Percentiles rank a stretch among this genome's conserved stretches.
phyloP scores from a whole-genome alignment of 37 sponge, comb jelly and placozoan species.

The Spongilla lacustris region DNA sequence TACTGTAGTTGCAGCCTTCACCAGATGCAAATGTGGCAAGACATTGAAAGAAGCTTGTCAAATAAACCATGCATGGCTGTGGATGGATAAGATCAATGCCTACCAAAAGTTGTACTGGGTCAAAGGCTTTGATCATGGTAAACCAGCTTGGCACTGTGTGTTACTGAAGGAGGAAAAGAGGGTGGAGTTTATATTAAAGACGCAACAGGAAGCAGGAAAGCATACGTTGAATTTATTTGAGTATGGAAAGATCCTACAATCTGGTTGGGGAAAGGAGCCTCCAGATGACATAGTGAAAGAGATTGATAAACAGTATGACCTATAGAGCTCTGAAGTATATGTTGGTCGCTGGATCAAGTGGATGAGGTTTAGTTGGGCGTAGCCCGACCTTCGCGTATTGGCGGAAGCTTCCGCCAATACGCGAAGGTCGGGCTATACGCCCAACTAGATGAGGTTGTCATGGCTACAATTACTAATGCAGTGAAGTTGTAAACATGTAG shows the following conservation, averaged over 20 bases:
- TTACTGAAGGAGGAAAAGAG: slow-evolving; percentile 51
- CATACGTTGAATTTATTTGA: slow-evolving; percentile 53
- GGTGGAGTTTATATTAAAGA: slow-evolving; percentile 28
- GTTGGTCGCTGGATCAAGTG: too few relatives aligned
- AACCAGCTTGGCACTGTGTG: slow-evolving; percentile 78
- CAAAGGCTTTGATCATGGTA: slow-evolving; percentile 45
- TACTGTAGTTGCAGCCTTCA: slow-evolving; percentile 15
- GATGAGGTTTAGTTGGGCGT: too few relatives aligned
- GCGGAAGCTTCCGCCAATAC: too few relatives aligned
- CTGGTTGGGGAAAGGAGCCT: slow-evolving; percentile 83
- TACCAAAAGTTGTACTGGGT: slow-evolving; percentile 12
- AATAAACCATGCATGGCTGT: background rate
- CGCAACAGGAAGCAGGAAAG: slow-evolving; percentile 16
- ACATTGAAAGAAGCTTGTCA: background rate
- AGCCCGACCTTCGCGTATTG: too few relatives aligned
- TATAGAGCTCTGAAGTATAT: too few relatives aligned
- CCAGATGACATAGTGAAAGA: slow-evolving; percentile 51
- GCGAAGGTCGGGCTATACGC: too few relatives aligned
- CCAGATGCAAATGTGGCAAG: slow-evolving; percentile 9
- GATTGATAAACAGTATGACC: background rate
- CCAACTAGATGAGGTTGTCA: too few relatives aligned
- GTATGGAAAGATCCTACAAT: slow-evolving; percentile 68
- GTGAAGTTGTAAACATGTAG: too few relatives aligned
- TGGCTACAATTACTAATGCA: too few relatives aligned
- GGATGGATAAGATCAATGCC: background rate